Percentiles rank a stretch among this genome's conserved stretches.
phyloP scores from a whole-genome alignment of 1,140 invertebrate genomes.

The Teleogryllus occipitalis region DNA sequence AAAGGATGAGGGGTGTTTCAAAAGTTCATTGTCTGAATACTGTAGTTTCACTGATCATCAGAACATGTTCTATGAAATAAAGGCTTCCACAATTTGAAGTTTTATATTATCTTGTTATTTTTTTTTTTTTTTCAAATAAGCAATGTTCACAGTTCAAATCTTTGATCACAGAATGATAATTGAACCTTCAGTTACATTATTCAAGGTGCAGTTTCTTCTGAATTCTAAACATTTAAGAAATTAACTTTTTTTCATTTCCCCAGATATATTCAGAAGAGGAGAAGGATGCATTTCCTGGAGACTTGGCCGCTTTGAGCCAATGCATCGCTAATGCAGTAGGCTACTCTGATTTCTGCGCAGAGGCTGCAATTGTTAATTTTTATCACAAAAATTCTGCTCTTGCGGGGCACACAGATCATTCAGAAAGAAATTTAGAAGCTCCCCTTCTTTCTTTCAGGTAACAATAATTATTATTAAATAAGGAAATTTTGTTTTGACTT shows the following conservation, averaged over 20 bases:
- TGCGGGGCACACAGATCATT: slow-evolving; percentile 85
- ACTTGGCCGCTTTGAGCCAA: slow-evolving; percentile 54
- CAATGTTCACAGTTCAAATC: neutral
- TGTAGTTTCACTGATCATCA: too few relatives aligned
- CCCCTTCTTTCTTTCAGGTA: slow-evolving; percentile 82
- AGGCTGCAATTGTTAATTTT: slow-evolving; percentile 92
- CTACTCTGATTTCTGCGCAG: slow-evolving; percentile 57
- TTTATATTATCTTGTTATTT: neutral
- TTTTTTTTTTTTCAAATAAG: neutral
- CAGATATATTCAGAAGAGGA: slow-evolving; percentile 59
- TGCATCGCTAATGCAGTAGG: slow-evolving; percentile 53
- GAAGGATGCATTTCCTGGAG: slow-evolving; percentile 58
- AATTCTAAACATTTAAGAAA: slow-evolving; percentile 13
- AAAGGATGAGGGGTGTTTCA: too few relatives aligned
- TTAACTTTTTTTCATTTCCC: slow-evolving; percentile 26
- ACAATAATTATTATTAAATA: too few relatives aligned
- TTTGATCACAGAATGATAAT: neutral
- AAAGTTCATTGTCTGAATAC: too few relatives aligned
- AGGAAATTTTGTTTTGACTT: too few relatives aligned
- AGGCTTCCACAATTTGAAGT: neutral
- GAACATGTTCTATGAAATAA: too few relatives aligned
- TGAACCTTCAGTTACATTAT: neutral
- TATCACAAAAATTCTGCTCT: slow-evolving; percentile 86
- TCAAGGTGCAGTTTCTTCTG: neutral
- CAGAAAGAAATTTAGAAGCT: slow-evolving; percentile 72